phyloP scores from a whole-genome alignment of 2,888 invertebrate genomes.

The Heliconius ismenius region DNA sequence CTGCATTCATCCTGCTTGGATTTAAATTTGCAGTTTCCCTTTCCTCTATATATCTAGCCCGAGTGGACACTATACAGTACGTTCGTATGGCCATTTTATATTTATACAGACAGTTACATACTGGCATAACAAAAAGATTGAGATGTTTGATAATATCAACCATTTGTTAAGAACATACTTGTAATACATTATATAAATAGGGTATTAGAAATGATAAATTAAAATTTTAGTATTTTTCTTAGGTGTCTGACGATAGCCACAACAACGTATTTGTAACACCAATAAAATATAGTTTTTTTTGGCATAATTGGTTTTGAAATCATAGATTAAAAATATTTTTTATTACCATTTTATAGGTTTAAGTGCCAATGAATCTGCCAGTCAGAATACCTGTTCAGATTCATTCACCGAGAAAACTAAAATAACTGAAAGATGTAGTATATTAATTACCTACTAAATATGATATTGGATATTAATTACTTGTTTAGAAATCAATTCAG shows the following conservation, averaged over 20 bases:
- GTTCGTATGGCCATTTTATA: neutral
- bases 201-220: neutral
- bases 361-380: neutral
- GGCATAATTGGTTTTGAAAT: too few species aligned
- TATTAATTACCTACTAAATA: too few species aligned
- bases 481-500: too few species aligned
- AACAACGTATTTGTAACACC: neutral
- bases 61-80: constrained; percentile 30
- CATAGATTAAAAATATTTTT: too few species aligned
- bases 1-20: constrained; percentile 51
- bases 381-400: too few species aligned
- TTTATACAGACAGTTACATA: constrained; percentile 17
- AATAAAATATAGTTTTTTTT: neutral
- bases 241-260: too few species aligned
- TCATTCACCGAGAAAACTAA: too few species aligned
- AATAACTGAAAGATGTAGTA: too few species aligned
- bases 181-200: neutral
- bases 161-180: constrained; percentile 24
- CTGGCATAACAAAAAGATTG: constrained; percentile 36
- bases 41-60: constrained; percentile 60
- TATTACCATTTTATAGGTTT: too few species aligned
- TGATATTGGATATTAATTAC: too few species aligned
- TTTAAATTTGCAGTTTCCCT: constrained; percentile 61
- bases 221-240: neutral
- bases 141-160: constrained; percentile 38